phyloP scores from a whole-genome alignment of 2,113 vertebrate species.

The Rhombomys opimus region DNA sequence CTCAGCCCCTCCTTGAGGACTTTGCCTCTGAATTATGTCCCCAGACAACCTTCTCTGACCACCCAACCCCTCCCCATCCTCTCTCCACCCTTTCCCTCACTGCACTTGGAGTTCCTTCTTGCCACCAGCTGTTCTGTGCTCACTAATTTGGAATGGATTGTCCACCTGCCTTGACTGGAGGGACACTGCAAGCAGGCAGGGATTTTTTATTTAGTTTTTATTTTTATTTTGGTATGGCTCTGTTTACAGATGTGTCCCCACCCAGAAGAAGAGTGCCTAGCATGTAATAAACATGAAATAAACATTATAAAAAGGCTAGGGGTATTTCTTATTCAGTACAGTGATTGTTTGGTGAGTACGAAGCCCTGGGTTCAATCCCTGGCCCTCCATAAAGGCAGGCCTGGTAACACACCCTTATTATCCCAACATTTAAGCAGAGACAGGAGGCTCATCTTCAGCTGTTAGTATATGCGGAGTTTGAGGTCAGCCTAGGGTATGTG shows the following conservation, averaged over 20 bases:
- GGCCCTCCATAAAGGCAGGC: no score
- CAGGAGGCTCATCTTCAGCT: background rate
- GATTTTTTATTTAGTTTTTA: background rate
- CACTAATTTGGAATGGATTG: no score
- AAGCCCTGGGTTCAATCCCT: background rate
- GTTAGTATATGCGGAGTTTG: background rate
- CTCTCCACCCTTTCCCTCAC: background rate
- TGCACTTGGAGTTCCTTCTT: background rate
- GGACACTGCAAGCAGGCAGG: background rate
- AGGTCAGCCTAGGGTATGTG: background rate
- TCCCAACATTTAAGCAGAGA: background rate
- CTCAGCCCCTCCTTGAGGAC: background rate
- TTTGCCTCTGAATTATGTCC: no score
- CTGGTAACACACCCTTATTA: background rate
- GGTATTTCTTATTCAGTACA: background rate
- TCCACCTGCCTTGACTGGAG: background rate
- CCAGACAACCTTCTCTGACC: background rate
- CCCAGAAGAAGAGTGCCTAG: background rate
- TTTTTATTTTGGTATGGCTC: background rate
- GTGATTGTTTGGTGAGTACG: background rate
- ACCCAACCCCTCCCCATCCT: rapidly evolving
- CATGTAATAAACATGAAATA: no score
- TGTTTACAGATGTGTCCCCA: background rate
- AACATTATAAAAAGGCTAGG: background rate
- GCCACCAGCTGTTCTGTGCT: background rate